Base-by-base conservation (phyloP, 2,797 vertebrate genomes). In the Acestrorhynchus altus region DNA sequence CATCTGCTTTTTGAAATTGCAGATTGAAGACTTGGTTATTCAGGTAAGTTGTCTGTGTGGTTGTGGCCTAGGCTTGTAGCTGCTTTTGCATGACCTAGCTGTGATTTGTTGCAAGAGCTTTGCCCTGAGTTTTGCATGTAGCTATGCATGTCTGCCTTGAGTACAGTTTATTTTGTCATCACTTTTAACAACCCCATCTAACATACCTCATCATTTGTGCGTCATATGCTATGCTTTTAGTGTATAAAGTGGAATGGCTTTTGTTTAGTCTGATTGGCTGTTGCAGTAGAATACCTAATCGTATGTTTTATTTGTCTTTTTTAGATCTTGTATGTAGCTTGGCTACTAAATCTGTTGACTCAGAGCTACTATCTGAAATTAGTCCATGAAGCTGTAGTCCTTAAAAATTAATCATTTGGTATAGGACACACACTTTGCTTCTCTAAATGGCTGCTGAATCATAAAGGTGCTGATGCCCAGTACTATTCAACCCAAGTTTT, bases 1-100 rank as follows among this genome's bases (percentile, higher is more conserved):
- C 90, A 86, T 90, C 87, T 91, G 71, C 56, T 24, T 57, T 18
- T 70, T 73, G 88, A 88, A 89, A 89, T 90, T 91, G 80, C 94
- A 95, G 94, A 93, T 94, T 91, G 92, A 94, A 86, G 93, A 95
- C 92, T 91, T 95, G 90, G 85, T 92, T 88, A 84, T 91, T 60
- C 93, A 95, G 94, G 94, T 95, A 94, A 89, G 92, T 88, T 78
- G 83, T 87, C 78, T 78, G 79, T 56, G 39, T 65, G 65, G 26
- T 40, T 69, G 57, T 87, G 83, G 82, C 66, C 8, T 44, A 44
- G 72, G 77, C 44, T 82, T 56, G 13, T 86, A 86, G 83, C 74
- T 81, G 59, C 80, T 83, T 70, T 35, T 90, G 90, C 92, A 91
- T 93, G 90, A 72, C 80, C 64, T 88, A 60, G 68, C 7, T 64